phyloP scores from a whole-genome alignment of 2,797 vertebrate genomes.

The Aplochiton taeniatus region DNA sequence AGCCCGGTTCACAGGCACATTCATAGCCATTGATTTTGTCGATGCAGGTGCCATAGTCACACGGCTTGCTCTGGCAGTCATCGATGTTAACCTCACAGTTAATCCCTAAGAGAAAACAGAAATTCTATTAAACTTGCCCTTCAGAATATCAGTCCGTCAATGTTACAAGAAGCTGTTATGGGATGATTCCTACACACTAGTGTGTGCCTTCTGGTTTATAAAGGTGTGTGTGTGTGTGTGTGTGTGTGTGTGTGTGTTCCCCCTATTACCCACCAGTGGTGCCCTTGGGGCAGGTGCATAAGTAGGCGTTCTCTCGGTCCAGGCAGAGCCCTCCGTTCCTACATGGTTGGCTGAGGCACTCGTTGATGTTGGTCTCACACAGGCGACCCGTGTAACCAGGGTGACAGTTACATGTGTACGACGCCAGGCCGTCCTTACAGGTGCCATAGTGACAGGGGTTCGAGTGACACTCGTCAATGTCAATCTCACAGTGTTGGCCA shows the following conservation, averaged over 20 bases:
- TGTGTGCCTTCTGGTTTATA: not conserved
- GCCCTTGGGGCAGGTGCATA: conserved; percentile 89
- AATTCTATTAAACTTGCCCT: not conserved
- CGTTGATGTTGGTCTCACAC: conserved; percentile 94
- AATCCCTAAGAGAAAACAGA: conserved; percentile 72
- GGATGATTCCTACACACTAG: not conserved
- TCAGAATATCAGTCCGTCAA: not conserved
- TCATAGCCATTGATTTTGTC: conserved; percentile 95
- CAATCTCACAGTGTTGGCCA: conserved; percentile 85
- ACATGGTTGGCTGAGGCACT: conserved; percentile 95
- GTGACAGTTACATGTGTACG: conserved; percentile 87
- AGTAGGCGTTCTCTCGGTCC: conserved; percentile 86
- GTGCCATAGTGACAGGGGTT: conserved; percentile 92
- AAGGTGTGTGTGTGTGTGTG: not conserved
- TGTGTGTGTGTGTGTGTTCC: not conserved
- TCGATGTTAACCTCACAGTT: conserved; percentile 95
- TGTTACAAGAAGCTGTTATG: not conserved
- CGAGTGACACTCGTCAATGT: conserved; percentile 88
- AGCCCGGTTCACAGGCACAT: conserved; percentile 89
- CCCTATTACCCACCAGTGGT: conserved; percentile 80
- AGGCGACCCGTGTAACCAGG: conserved; percentile 89
- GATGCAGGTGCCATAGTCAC: conserved; percentile 90
- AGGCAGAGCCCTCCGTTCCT: conserved; percentile 91
- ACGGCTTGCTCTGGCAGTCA: conserved; percentile 90
- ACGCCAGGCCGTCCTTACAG: conserved; percentile 87